Evolutionary conservation across 37 sponge, comb jelly and placozoan genomes (phyloP).

Genomic region (Spongia lamella): DNA sequence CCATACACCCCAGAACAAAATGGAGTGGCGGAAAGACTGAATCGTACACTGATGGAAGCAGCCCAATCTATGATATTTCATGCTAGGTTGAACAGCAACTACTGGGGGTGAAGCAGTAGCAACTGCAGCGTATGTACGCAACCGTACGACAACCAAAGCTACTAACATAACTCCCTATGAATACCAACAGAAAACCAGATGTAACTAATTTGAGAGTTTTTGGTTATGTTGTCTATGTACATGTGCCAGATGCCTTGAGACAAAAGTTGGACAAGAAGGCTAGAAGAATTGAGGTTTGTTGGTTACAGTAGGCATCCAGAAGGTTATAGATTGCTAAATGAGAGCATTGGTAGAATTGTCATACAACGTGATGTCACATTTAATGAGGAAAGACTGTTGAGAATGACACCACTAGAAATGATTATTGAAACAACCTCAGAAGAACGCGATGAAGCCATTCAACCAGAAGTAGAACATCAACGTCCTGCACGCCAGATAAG

Average conservation of each 20-base stretch:
- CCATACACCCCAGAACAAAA: slow-evolving; percentile 60
- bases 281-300: slow-evolving; percentile 10
- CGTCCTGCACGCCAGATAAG: too few species aligned
- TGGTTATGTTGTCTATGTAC: slow-evolving; percentile 62
- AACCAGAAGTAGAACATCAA: too few species aligned
- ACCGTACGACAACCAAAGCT: slow-evolving; percentile 44
- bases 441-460: too few species aligned
- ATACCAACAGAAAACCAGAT: slow-evolving; percentile 29
- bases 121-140: slow-evolving; percentile 39
- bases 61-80: slow-evolving; percentile 49
- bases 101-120: slow-evolving; percentile 57
- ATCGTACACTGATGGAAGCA: slow-evolving; percentile 53
- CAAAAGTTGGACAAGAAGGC: background rate
- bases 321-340: slow-evolving; percentile 12
- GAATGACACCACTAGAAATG: too few species aligned
- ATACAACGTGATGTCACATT: too few species aligned
- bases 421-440: too few species aligned
- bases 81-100: slow-evolving; percentile 31
- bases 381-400: too few species aligned
- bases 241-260: slow-evolving; percentile 26
- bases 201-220: slow-evolving; percentile 44
- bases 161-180: slow-evolving; percentile 35
- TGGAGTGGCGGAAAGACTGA: slow-evolving; percentile 65
- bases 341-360: too few species aligned
- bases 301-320: slow-evolving; percentile 2